Evolutionary conservation across 2,113 vertebrate genomes (phyloP), one percentile per base, ranked within the genome.

Genomic region (Neogale vison): DNA sequence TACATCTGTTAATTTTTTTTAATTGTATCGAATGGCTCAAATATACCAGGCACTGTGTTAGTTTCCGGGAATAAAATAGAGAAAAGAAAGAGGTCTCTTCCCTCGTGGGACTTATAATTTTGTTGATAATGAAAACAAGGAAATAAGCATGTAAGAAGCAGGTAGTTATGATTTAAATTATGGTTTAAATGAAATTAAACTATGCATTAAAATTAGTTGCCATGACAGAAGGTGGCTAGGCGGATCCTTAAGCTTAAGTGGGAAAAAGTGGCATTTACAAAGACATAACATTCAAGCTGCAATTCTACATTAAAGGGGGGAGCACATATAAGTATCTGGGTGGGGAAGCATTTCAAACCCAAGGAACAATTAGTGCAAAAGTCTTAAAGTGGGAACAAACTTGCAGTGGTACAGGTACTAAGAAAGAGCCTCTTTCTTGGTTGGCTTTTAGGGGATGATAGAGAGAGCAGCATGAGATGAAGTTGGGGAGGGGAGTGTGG

Each of bases 381-480:
- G 1, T 39, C 12, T n/a, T 42, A 15, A 6, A 42, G 47, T 57
- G 24, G 50, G 17, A 57, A 45, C 5, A 61, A 36, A 20, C 52
- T 59, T 10, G 15, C 2, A 57, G 29, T 15, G 24, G 9, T 13
- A 7, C 11, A 20, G 29, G 36, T 50, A 21, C 24, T 23, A 42
- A 61, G 72, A 57, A 29, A 17, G 50, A 50, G 55, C 0, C 42
- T 1, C 12, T 26, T 3, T 9, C 13, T 45, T 76, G 17, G 21
- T 7, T 74, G 52, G 39, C 42, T 61, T 55, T 59, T 8, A 6
- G 7, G 72, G 65, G 42, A 31, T 14, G 8, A 6, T 15, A 12
- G 5, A 20, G 61, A 36, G 15, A 23, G 1, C 1, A 18, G 17
- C 0, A 0, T 14, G 61, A 57, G 2, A 39, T 12, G 23, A 23